Evolutionary conservation across 1,140 invertebrate genomes (phyloP), one percentile per base, ranked within the genome.

Genomic region (Batillaria attramentaria): DNA sequence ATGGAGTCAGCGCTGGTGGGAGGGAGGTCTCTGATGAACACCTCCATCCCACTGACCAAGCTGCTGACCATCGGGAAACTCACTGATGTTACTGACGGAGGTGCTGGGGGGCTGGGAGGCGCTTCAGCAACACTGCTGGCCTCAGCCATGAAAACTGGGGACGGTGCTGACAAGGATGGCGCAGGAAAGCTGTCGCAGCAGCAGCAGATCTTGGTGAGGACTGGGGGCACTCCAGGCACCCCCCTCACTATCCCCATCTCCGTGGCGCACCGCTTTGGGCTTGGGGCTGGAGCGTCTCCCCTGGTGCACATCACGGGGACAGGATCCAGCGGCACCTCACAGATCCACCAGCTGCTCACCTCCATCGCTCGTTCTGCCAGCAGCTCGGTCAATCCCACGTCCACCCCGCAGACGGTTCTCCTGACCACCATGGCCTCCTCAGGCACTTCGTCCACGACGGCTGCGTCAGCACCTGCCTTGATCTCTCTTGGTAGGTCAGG

Each of bases 291-390:
- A 31, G 80, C 24, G 72, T 76, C 79, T 18, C 84, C 85, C 1
- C 41, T 81, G 24, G 80, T 86, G 16, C 84, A 84, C 42, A 78
- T 85, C 13, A 86, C 87, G 2, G 70, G 70, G 24, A 74, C 86
- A 16, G 80, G 81, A n/a, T 74, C 83, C 8, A 79, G 84, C 20
- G 66, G 78, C 20, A 75, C 85, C 8, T 82, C 82, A 41, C 86
- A 88, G 68, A 89, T 89, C 31, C 87, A 89, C 43, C 87, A 88
- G 72, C 80, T 89, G 13, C 57, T 89, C 0, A 82, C 83, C 28
- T 75, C 85, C 3, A 79, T 79, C 41, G 78, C 72, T 54, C 50
- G 84, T 41, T 39, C 35, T 42, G 60, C 83, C 3, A 68, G 72
- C 37, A 65, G 84, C 8, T 73, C 75, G 46, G 76, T 46, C 0